Evolutionary conservation across 2,113 vertebrate genomes (phyloP).

Genomic region (Brachionichthys hirsutus): DNA sequence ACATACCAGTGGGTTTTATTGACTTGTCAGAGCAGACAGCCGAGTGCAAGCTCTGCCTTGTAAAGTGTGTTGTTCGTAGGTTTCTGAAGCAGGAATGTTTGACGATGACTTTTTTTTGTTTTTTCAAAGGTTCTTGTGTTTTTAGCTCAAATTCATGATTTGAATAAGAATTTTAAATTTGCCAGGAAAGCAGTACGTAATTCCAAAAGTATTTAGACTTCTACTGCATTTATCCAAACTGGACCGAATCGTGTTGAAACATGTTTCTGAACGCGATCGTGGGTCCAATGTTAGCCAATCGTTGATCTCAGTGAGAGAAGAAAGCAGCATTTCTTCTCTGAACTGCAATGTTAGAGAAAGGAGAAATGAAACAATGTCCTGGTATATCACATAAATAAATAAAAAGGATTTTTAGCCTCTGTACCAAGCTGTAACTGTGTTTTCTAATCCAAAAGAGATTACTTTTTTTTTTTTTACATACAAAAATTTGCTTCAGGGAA

Average conservation of each 20-base stretch:
- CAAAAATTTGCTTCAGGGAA: background rate
- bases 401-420: background rate
- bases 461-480: no score
- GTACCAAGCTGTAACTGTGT: background rate
- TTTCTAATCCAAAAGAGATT: background rate
- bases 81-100: conserved; percentile 58
- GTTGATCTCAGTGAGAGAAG: background rate
- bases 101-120: conserved; percentile 22
- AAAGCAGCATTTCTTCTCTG: background rate
- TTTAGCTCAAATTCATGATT: conserved; percentile 14
- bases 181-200: background rate
- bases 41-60: conserved; percentile 75
- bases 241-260: background rate
- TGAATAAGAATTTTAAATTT: conserved; percentile 2
- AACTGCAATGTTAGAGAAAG: no score
- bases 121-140: background rate
- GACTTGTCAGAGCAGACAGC: conserved; percentile 81
- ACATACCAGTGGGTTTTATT: conserved; percentile 82
- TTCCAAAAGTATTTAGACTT: background rate
- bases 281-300: background rate
- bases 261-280: background rate
- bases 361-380: background rate
- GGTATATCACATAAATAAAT: background rate
- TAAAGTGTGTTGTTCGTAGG: conserved; percentile 64
- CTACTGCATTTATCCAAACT: conserved; percentile 8